phyloP scores from a whole-genome alignment of 2,113 vertebrate genomes.

The Sprattus sprattus region DNA sequence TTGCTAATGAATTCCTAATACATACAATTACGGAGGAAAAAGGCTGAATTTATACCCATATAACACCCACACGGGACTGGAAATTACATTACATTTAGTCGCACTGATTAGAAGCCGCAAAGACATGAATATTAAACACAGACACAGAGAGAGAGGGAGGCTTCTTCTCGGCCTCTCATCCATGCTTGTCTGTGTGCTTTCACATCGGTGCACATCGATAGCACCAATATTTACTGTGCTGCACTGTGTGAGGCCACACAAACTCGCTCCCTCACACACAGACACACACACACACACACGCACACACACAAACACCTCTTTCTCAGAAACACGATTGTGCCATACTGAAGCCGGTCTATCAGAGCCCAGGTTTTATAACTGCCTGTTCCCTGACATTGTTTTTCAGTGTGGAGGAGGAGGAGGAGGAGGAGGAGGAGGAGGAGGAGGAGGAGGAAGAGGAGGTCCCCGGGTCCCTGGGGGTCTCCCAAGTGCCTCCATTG shows the following conservation, averaged over 20 bases:
- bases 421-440: not conserved
- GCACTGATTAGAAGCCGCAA: not conserved
- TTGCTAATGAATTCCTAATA: slow-evolving; percentile 8
- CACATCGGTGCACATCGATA: not conserved
- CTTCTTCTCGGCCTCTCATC: not conserved
- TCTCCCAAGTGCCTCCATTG: slow-evolving; percentile 65
- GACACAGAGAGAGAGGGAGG: not conserved
- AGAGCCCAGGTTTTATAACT: slow-evolving; percentile 42
- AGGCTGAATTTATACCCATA: not conserved
- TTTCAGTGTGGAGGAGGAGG: slow-evolving; percentile 20
- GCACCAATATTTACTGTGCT: not conserved
- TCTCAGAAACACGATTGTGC: not conserved
- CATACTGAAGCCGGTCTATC: not conserved
- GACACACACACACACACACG: not conserved
- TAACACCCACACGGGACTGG: not conserved
- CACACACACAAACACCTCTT: not conserved
- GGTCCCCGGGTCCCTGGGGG: slow-evolving; percentile 36
- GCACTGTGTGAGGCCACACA: not conserved
- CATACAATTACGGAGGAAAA: not conserved
- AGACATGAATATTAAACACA: not conserved
- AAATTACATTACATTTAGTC: slow-evolving; percentile 14
- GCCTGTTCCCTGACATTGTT: slow-evolving; percentile 62
- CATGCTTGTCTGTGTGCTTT: not conserved
- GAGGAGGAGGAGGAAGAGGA: not conserved
- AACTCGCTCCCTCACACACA: not conserved